phyloP scores from a whole-genome alignment of 2,797 vertebrate species.

The Amphiprion clarkii region DNA sequence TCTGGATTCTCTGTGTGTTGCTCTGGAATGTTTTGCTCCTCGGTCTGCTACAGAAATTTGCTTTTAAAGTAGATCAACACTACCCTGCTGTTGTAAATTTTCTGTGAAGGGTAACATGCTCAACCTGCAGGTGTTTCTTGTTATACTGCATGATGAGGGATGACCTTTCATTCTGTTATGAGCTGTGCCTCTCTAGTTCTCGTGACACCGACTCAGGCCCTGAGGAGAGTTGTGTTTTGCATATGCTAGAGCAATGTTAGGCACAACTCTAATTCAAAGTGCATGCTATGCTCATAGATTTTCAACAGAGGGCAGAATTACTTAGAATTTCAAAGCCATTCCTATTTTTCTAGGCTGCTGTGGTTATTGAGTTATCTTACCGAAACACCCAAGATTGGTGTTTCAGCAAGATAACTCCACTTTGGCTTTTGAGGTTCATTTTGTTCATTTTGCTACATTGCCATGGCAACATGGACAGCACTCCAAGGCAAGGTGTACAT shows the following conservation, averaged over 20 bases:
- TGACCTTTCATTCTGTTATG: constrained; percentile 31
- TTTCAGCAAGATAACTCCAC: constrained; percentile 21
- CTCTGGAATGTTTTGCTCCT: no score
- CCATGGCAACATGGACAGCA: constrained; percentile 28
- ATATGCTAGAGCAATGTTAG: neutral
- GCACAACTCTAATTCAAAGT: neutral
- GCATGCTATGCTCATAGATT: constrained; percentile 37
- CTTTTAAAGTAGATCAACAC: no score
- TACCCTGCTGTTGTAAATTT: no score
- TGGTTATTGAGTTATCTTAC: neutral
- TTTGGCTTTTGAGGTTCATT: constrained; percentile 11
- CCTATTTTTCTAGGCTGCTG: neutral
- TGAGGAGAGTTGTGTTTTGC: constrained; percentile 17
- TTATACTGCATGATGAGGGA: neutral
- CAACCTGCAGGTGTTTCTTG: no score
- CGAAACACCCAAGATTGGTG: constrained; percentile 31
- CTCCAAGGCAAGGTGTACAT: neutral
- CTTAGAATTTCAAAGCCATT: constrained; percentile 3
- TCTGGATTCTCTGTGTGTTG: no score
- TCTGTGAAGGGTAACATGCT: neutral
- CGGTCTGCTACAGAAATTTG: no score
- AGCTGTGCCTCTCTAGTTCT: constrained; percentile 17
- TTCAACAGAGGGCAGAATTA: constrained; percentile 69
- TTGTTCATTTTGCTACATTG: constrained; percentile 4
- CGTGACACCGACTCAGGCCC: constrained; percentile 15